Evolutionary conservation across 2,113 vertebrate genomes (phyloP), one percentile per base, ranked within the genome.

Genomic region (Dipodomys spectabilis): DNA sequence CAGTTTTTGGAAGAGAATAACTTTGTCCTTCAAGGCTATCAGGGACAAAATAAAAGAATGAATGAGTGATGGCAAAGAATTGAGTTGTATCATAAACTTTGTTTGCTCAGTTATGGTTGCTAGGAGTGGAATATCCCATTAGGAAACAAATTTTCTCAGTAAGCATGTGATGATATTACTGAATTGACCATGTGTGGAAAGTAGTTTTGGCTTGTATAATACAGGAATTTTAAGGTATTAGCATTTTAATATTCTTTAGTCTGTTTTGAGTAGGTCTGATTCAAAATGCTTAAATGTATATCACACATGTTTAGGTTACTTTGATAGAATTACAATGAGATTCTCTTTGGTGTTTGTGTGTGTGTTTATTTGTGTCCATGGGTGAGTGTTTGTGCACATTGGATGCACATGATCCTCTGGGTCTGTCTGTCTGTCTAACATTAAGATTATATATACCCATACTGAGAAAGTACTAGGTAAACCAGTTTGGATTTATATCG

Each of bases 11-110:
- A 57, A 91, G 19, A 86, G 77, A 62, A 81, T 60, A 72, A 28
- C 73, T 95, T 94, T 89, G 67, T 57, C 91, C 82, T 90, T 94
- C 73, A 91, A 30, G 62, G 4, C 88, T 28, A 45, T 49, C 49
- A 69, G 15, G 62, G 13, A 27, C 32, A 62, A 80, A 91, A 86
- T 35, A 88, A 80, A 62, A 88, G 88, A 94, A 88, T 35, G 74
- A 87, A 6, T 71, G 62, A 68, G 7, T 44, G 65, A 65, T 91
- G 57, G 27, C 57, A 93, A 88, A n/a, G 53, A 71, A 15, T 32
- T 30, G 49, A 57, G 89, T 82, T 93, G 57, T 23, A 94, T 80
- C 20, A 27, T 28, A 93, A 88, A 72, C 2, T 23, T 92, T 93
- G 75, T 91, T 93, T 81, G 88, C 86, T 93, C 35, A 77, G 2